Conservation (phyloP, 2,888 invertebrate species). For the Autographa pulchrina region DNA sequence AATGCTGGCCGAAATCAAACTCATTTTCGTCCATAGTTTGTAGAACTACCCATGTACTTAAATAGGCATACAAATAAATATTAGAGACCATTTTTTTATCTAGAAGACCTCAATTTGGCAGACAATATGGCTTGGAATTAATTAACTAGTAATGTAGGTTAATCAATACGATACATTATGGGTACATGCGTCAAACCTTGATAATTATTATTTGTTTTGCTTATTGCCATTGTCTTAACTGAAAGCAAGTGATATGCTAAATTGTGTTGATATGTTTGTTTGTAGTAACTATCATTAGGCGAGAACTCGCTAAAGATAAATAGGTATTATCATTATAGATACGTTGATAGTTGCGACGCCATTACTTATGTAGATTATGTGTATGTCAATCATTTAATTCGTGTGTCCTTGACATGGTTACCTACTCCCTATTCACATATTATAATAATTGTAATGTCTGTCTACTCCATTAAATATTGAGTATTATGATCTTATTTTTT, state of each 20-base stretch:
- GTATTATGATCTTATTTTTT: too few species aligned
- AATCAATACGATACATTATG: neutral
- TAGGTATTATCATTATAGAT: neutral
- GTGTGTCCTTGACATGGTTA: neutral
- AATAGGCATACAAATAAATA: too few species aligned
- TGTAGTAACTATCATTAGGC: neutral
- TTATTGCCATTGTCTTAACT: neutral
- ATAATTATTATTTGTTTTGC: neutral
- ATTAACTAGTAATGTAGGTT: neutral
- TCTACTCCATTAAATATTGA: neutral
- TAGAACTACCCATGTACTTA: too few species aligned
- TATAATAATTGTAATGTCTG: too few species aligned
- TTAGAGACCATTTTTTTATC: neutral
- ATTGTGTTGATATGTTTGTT: neutral
- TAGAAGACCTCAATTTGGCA: neutral
- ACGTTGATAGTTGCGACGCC: neutral
- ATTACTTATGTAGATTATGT: neutral
- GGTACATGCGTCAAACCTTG: neutral
- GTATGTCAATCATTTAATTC: neutral
- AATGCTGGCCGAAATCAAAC: too few species aligned
- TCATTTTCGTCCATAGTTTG: too few species aligned
- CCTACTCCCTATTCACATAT: too few species aligned
- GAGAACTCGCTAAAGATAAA: neutral
- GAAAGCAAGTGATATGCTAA: neutral
- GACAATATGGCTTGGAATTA: neutral